Percentiles rank a stretch among this genome's conserved stretches.
These are phyloP conservation scores for Cetonia aurata DNA, from an alignment of 2,888 invertebrate species.

Conservation along the genomic window DNA sequence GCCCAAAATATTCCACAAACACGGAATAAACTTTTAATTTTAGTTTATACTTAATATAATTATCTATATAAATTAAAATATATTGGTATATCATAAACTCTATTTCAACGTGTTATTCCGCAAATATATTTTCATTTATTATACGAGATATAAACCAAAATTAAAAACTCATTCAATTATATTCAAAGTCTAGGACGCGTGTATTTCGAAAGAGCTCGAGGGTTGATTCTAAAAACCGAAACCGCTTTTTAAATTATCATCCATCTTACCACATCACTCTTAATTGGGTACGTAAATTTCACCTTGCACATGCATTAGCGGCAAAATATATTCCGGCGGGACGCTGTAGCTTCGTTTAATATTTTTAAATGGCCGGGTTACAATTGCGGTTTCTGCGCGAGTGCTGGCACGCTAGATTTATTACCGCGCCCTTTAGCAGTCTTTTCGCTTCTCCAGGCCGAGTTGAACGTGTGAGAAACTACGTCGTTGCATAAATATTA, in stretches of 20 bases:
- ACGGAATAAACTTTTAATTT: no score
- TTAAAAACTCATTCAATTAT: no score
- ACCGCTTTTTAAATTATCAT: not conserved
- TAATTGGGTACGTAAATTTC: not conserved
- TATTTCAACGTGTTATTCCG: no score
- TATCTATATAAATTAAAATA: no score
- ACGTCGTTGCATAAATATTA: conserved; percentile 38
- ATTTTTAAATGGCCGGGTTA: conserved; percentile 34
- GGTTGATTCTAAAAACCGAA: not conserved
- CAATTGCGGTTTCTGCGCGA: conserved; percentile 29
- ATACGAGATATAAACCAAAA: no score
- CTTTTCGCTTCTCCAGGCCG: not conserved
- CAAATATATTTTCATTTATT: no score
- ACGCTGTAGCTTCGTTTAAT: conserved; percentile 27
- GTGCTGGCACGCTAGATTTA: conserved; percentile 16
- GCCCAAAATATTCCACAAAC: no score
- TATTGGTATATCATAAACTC: no score
- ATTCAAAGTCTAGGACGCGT: no score
- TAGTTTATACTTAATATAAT: no score
- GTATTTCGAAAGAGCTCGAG: no score
- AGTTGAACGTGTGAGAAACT: conserved; percentile 24
- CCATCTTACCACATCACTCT: not conserved
- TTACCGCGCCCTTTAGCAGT: not conserved
- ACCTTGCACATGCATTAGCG: not conserved
- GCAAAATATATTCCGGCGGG: conserved; percentile 2